A percentile compares a stretch with the other conserved stretches of the same genome.
phyloP scores from a whole-genome alignment of 2,888 invertebrate species.

The Cephalotes varians region DNA sequence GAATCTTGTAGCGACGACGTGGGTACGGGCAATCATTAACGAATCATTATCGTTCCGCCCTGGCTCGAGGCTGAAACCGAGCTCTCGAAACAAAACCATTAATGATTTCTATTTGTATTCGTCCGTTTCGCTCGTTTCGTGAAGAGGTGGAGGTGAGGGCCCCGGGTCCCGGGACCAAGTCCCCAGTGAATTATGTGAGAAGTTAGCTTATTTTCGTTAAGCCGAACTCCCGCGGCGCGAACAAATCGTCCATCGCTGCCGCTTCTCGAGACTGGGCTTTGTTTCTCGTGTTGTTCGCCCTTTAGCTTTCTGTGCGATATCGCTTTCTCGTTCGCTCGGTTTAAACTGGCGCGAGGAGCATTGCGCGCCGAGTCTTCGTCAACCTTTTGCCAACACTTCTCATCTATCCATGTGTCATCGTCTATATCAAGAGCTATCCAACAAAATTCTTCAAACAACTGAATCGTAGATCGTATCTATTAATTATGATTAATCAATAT shows the following conservation, averaged over 20 bases:
- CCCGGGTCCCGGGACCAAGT: constrained; percentile 67
- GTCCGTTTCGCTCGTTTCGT: constrained; percentile 74
- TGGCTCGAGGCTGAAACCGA: constrained; percentile 60
- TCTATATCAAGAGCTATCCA: constrained; percentile 10
- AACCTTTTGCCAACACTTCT: constrained; percentile 39
- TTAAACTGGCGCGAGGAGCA: constrained; percentile 29
- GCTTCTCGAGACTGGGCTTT: constrained; percentile 72
- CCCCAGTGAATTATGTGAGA: constrained; percentile 84
- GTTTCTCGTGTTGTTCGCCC: constrained; percentile 71
- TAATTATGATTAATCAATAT: too few relatives aligned
- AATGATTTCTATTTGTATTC: constrained; percentile 85
- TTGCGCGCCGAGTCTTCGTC: constrained; percentile 35
- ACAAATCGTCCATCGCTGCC: constrained; percentile 84
- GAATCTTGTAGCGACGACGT: constrained; percentile 57
- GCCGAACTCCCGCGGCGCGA: constrained; percentile 84
- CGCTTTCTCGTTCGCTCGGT: constrained; percentile 49
- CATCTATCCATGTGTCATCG: constrained; percentile 44
- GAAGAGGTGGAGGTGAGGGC: constrained; percentile 58
- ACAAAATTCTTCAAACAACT: background rate
- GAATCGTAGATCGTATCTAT: background rate
- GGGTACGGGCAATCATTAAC: constrained; percentile 78
- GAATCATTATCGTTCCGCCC: constrained; percentile 80
- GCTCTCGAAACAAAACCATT: constrained; percentile 84
- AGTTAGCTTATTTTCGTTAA: constrained; percentile 83
- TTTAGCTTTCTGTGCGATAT: constrained; percentile 64